Evolutionary conservation across 2,888 invertebrate genomes (phyloP).

Genomic region (Agrotis segetum): DNA sequence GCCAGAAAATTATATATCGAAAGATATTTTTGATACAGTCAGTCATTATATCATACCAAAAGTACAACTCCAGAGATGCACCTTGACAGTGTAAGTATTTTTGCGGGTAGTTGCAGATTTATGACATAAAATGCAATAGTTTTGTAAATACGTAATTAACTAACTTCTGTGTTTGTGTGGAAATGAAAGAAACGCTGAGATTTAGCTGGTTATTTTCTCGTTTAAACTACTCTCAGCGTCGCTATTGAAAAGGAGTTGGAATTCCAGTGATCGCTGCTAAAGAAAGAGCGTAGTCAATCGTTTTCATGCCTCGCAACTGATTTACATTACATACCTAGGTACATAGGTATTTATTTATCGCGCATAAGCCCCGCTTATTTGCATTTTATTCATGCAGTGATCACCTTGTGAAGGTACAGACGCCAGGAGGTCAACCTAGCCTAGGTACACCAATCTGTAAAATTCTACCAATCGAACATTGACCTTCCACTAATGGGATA

Average conservation of each 20-base stretch:
- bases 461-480: too few species aligned
- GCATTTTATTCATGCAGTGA: slow-evolving; percentile 4
- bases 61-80: slow-evolving; percentile 94
- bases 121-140: slow-evolving; percentile 28
- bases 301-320: slow-evolving; percentile 20
- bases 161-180: not conserved
- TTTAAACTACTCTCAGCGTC: not conserved
- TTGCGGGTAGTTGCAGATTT: slow-evolving; percentile 34
- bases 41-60: slow-evolving; percentile 96
- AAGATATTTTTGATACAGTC: slow-evolving; percentile 95
- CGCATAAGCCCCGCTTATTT: not conserved
- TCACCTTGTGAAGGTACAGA: too few species aligned
- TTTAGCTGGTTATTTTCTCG: not conserved
- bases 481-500: too few species aligned
- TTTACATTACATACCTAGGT: slow-evolving; percentile 10
- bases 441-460: too few species aligned
- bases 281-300: slow-evolving; percentile 24
- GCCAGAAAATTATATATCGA: slow-evolving; percentile 94
- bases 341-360: slow-evolving; percentile 5
- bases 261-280: slow-evolving; percentile 8
- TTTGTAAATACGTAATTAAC: slow-evolving; percentile 15
- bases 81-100: slow-evolving; percentile 94
- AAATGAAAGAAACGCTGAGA: not conserved
- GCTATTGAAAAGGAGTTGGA: not conserved
- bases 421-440: too few species aligned